Evolutionary conservation across 2,113 vertebrate genomes (phyloP).

Genomic region (Perca fluviatilis): DNA sequence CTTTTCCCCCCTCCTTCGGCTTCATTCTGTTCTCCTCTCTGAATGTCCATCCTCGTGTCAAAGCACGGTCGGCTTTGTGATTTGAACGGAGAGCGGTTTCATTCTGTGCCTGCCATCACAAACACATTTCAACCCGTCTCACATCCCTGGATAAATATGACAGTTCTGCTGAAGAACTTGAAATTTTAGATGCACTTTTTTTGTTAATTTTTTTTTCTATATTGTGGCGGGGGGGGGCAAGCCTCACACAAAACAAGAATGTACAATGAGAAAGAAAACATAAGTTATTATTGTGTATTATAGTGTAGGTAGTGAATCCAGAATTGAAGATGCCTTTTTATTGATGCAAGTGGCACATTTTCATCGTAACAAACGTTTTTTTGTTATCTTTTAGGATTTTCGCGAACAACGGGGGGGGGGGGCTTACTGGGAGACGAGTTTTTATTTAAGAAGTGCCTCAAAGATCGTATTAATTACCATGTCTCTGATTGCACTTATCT

Average conservation of each 20-base stretch:
- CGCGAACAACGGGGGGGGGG: constrained; percentile 14
- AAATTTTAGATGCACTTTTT: constrained; percentile 82
- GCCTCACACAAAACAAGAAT: constrained; percentile 84
- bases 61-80: constrained; percentile 45
- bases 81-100: constrained; percentile 55
- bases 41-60: constrained; percentile 49
- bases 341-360: constrained; percentile 86
- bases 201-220: constrained; percentile 62
- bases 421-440: constrained; percentile 53
- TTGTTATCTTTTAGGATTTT: constrained; percentile 64
- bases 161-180: constrained; percentile 73
- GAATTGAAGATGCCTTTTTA: constrained; percentile 90
- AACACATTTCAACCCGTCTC: constrained; percentile 48
- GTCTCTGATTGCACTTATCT: constrained; percentile 75
- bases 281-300: constrained; percentile 77
- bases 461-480: constrained; percentile 69
- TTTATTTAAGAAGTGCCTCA: constrained; percentile 89
- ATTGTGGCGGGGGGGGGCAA: constrained; percentile 47
- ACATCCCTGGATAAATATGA: constrained; percentile 79
- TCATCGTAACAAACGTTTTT: constrained; percentile 65
- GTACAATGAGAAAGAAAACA: constrained; percentile 87
- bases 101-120: constrained; percentile 71
- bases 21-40: constrained; percentile 34
- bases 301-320: constrained; percentile 82
- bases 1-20: constrained; percentile 16